Base-by-base conservation (phyloP, 2,888 invertebrate species). In the Copidosoma aretas region DNA sequence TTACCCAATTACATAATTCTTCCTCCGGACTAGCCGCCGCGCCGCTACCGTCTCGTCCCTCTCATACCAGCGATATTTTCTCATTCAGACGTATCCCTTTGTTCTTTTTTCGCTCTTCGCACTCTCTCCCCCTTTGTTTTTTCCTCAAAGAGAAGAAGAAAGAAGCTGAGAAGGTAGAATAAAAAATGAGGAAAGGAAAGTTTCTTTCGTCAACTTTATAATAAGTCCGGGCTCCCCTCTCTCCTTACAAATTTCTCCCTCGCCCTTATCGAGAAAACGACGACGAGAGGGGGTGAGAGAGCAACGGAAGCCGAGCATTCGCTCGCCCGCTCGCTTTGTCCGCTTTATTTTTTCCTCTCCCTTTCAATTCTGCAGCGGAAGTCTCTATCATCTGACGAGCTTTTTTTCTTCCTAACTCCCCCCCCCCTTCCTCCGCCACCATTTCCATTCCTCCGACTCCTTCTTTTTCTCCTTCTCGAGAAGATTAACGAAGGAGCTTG, bases 401-500 rank as follows among this genome's bases (percentile, higher is more conserved):
- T 64, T 66, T 70, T 66, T 60, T 65, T 22, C 53, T 41, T 59
- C n/a, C 57, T 52, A 57, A 21, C 60, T 64, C 49, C 21, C 25
- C 10, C 54, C 24, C 12, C 24, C 32, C 43, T 53, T 52, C 25
- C 22, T 22, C 14, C 49, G 10, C 46, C 32, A 8, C 52, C 22
- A n/a, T 41, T 58, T 49, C 56, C 24, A 24, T 57, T 17, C 24
- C 54, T 59, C 46, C 25, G 17, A n/a, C 59, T 59, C 41, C 49
- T 43, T 41, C 22, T 25, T 24, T 25, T 15, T 43, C 51, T 53
- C 24, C 57, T 51, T 41, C 65, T 61, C 46, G 64, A 64, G 71
- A 67, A 71, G 71, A 67, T 69, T 71, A 71, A 71, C 71, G 64
- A 71, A 71, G 71, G 69, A 71, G 71, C 71, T 71, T 71, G 71